Evolutionary conservation across 2,113 vertebrate species (phyloP).

Genomic region (Myiozetetes cayanensis): DNA sequence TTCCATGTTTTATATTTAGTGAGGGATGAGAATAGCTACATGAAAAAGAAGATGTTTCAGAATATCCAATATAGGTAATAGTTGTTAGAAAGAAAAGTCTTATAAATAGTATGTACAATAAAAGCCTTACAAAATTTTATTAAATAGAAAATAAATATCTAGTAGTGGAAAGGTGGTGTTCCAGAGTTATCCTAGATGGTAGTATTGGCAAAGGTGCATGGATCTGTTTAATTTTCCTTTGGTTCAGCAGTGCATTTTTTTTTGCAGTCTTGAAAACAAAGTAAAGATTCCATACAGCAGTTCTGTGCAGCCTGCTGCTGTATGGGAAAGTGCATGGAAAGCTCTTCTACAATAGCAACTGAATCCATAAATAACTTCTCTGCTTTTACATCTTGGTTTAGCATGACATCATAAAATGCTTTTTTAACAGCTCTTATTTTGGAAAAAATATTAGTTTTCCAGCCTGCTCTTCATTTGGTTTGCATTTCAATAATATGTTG

Average conservation of each 20-base stretch:
- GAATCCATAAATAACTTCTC: neutral
- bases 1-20: neutral
- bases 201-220: neutral
- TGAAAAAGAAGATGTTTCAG: neutral
- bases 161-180: neutral
- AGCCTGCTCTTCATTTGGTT: neutral
- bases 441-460: constrained; percentile 30
- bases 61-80: neutral
- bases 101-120: neutral
- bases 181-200: neutral
- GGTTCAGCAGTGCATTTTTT: neutral
- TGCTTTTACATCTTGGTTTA: neutral
- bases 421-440: constrained; percentile 25
- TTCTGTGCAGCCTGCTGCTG: neutral
- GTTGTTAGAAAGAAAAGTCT: neutral
- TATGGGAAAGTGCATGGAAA: neutral
- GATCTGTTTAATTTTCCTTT: neutral
- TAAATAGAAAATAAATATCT: neutral
- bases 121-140: neutral
- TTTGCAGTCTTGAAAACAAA: neutral
- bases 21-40: neutral
- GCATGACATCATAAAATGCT: neutral
- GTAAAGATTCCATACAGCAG: neutral
- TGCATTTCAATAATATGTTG: neutral
- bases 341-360: neutral